A percentile compares a stretch with the other conserved stretches of the same genome.
Evolutionary conservation across 2,113 vertebrate species (phyloP).

Genomic region (Notothenia rossii): DNA sequence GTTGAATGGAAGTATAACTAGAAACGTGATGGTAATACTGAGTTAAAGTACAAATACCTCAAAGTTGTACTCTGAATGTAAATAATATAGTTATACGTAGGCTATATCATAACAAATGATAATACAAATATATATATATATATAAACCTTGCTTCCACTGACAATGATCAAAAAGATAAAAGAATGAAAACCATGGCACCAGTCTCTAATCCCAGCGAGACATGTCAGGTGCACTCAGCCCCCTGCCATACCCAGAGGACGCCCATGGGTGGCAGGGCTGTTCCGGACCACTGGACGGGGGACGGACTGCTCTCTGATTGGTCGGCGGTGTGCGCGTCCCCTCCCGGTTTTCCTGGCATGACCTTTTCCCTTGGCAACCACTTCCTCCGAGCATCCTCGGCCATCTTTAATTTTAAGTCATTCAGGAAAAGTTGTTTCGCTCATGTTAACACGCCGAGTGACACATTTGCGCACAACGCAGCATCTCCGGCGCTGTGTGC

Average conservation of each 20-base stretch:
- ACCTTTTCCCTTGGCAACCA: slow-evolving; percentile 86
- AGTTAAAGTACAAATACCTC: not conserved
- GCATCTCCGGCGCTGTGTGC: slow-evolving; percentile 46
- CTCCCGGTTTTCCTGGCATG: slow-evolving; percentile 82
- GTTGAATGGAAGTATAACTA: not conserved
- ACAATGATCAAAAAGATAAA: not conserved
- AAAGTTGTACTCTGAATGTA: not conserved
- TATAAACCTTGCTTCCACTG: not conserved
- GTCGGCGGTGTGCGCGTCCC: slow-evolving; percentile 68
- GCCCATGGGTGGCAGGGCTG: slow-evolving; percentile 70
- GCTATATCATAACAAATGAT: not conserved
- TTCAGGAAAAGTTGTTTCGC: slow-evolving; percentile 80
- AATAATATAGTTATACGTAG: not conserved
- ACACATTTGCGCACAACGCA: slow-evolving; percentile 38
- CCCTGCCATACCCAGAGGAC: slow-evolving; percentile 55
- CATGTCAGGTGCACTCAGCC: not conserved
- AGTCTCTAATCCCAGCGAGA: not conserved
- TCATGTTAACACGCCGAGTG: slow-evolving; percentile 66
- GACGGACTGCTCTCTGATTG: slow-evolving; percentile 75
- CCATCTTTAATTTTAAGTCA: slow-evolving; percentile 85
- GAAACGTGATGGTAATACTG: not conserved
- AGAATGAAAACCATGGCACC: not conserved
- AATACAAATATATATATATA: not conserved
- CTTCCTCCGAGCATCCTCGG: slow-evolving; percentile 86
- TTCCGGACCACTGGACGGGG: slow-evolving; percentile 42